Percentiles rank a stretch among this genome's conserved stretches.
Evolutionary conservation across 2,888 invertebrate genomes (phyloP).

Genomic region (Chydorus sphaericus): DNA sequence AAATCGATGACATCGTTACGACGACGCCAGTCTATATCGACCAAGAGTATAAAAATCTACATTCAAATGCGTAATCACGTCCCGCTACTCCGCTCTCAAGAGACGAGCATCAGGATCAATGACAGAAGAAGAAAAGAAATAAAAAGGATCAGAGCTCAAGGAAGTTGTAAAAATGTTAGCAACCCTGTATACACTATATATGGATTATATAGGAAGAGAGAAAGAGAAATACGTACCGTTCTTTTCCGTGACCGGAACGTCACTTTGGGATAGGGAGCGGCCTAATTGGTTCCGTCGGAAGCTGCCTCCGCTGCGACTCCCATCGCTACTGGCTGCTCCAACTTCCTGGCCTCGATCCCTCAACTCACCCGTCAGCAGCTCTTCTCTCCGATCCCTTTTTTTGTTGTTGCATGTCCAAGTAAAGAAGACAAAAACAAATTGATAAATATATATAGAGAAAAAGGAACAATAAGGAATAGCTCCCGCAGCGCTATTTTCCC

Average conservation of each 20-base stretch:
- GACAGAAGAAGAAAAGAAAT: no score
- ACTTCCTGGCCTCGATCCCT: conserved; percentile 10
- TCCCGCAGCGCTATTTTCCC: neutral
- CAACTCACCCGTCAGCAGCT: conserved; percentile 7
- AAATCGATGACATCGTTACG: no score
- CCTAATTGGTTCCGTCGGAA: conserved; percentile 14
- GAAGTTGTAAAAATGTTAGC: no score
- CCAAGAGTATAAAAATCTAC: no score
- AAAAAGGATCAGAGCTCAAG: no score
- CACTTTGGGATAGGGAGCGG: conserved; percentile 15
- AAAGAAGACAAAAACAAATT: neutral
- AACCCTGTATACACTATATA: no score
- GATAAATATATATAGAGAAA: neutral
- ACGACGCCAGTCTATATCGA: no score
- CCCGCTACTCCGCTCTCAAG: no score
- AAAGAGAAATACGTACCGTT: conserved; percentile 9
- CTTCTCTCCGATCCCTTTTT: conserved; percentile 7
- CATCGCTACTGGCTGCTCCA: conserved; percentile 1
- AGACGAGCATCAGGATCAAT: no score
- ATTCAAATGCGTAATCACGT: no score
- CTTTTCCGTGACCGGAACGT: conserved; percentile 14
- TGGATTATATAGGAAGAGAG: neutral
- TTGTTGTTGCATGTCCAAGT: neutral
- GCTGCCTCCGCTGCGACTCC: conserved; percentile 12
- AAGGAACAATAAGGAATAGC: no score